Evolutionary conservation across 2,888 invertebrate genomes (phyloP), one percentile per base, ranked within the genome.

Genomic region (Drosophila siamana): DNA sequence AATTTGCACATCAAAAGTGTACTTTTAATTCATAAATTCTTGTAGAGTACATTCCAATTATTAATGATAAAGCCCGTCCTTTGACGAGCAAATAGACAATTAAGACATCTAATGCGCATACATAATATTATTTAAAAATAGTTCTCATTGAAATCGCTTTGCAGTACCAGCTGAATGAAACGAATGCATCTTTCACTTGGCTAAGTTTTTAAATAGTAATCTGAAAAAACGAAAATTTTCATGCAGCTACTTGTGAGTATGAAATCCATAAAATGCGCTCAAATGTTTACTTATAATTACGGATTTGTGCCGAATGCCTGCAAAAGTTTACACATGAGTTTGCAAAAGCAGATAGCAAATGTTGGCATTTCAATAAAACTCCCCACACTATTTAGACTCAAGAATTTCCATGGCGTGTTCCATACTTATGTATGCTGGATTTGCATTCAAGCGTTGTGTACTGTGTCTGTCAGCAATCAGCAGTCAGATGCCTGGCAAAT

Each of bases 261-360:
- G 22, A 26, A 28, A 26, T 51, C 26, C 26, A 7, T 7, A 40
- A 38, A 48, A 44, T 60, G 22, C 44, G 24, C 56, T 40, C 22
- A 7, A 48, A 40, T 75, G 59, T 66, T 66, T 59, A 52, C 72
- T 46, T 46, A 60, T 51, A 76, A 66, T 74, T 70, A 71, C 36
- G 48, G 40, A 36, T 71, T 73, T 50, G 33, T 33, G 33, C 60
- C 44, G 51, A 65, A 43, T 46, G 33, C 44, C 60, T 15, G 8
- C 41, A 38, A 51, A 73, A 56, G 55, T 66, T 73, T 47, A 26
- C 57, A 46, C 15, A 36, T 40, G 51, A 46, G 43, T 22, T 38
- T 28, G 51, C 36, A 26, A 52, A 15, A 13, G 16, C 41, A 54
- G 51, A 48, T 33, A 22, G 38, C 38, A 28, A 57, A 30, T 30